Evolutionary conservation across 2,113 vertebrate species (phyloP), one percentile per base, ranked within the genome.

Genomic region (Corythornis vintsioides): DNA sequence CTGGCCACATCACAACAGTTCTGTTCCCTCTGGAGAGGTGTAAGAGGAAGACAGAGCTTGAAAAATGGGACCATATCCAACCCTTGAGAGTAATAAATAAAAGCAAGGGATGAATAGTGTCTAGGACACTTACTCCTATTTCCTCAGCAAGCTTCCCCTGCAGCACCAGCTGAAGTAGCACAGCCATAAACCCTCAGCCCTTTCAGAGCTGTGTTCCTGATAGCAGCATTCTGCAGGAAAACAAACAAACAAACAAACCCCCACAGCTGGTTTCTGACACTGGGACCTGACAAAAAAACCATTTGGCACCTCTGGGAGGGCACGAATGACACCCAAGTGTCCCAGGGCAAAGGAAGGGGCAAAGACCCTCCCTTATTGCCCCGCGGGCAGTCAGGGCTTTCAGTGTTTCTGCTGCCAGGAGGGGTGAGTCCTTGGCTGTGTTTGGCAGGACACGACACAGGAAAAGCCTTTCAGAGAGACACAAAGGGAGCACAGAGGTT

Each of bases 401-500:
- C 48, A 63, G 78, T 69, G 3, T 24, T 71, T 50, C 28, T 84
- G 55, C 81, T 56, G 85, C 88, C 59, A 42, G 61, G 6, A 57
- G 69, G 90, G 78, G 77, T 57, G 48, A 52, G 60, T 70, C 69
- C 80, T 90, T 14, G 5, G 75, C 90, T 65, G 83, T 2, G 7
- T 61, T 59, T 83, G 90, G 88, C 92, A 88, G 92, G 87, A 69
- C 75, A 35, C 31, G 1, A 2, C 63, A 60, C 85, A 91, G 94
- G 84, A 93, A 94, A 75, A 76, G 74, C 87, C 91, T 94, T 89
- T 87, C 89, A 91, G 84, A 15, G 7, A 2, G 45, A 72, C 38
- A 96, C 91, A 95, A 95, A 96, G 56, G 71, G 22, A 93, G 74
- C 87, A 47, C 25, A 92, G 94, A 67, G 91, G 64, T 25, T 90